Evolutionary conservation across 2,888 invertebrate genomes (phyloP).

Genomic region (Limnephilus auricula): DNA sequence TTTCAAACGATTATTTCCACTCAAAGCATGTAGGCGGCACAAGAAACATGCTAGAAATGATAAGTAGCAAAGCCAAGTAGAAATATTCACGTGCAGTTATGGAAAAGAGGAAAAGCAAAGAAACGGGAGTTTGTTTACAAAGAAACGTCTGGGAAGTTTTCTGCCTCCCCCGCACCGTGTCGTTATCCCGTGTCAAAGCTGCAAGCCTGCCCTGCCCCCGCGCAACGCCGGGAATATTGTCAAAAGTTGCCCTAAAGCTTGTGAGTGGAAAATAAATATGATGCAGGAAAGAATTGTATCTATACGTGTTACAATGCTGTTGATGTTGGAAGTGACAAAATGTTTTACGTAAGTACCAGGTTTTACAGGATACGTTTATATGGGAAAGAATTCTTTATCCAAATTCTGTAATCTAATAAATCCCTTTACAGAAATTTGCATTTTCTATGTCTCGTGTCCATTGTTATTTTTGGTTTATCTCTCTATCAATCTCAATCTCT

Average conservation of each 20-base stretch:
- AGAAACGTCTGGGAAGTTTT: constrained; percentile 53
- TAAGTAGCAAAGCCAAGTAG: not conserved
- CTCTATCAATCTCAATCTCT: too few relatives aligned
- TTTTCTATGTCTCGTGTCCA: too few relatives aligned
- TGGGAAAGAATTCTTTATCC: not conserved
- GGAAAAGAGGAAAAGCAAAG: constrained; percentile 4
- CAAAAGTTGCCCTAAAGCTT: not conserved
- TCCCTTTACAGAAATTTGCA: too few relatives aligned
- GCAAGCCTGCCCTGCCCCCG: not conserved
- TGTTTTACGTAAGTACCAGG: not conserved
- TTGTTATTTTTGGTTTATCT: too few relatives aligned
- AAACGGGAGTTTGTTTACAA: constrained; percentile 36
- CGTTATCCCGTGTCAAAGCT: constrained; percentile 18
- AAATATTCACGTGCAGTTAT: constrained; percentile 25
- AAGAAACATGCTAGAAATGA: not conserved
- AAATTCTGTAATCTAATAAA: not conserved
- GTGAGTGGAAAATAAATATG: not conserved
- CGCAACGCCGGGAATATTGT: not conserved
- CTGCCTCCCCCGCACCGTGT: not conserved
- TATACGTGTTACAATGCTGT: not conserved
- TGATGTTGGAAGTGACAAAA: not conserved
- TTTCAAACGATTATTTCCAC: not conserved
- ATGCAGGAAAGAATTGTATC: not conserved
- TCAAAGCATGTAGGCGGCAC: not conserved
- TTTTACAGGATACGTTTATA: not conserved